Evolutionary conservation across 2,797 vertebrate genomes (phyloP).

Genomic region (Mormyrops attenuatus): DNA sequence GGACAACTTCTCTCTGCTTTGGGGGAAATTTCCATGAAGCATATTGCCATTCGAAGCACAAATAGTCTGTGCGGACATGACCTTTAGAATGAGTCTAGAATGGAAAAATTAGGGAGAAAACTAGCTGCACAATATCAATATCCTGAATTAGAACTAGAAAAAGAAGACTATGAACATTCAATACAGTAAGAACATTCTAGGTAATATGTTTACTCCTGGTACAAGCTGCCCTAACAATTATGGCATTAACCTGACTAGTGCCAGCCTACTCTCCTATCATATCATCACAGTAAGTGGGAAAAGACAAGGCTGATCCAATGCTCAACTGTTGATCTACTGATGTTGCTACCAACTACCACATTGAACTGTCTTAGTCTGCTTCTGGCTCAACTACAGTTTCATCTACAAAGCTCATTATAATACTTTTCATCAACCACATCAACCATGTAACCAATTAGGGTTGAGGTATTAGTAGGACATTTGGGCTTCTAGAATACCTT

Average conservation of each 20-base stretch:
- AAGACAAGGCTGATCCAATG: neutral
- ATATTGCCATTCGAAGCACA: neutral
- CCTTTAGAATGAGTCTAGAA: neutral
- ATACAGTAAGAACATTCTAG: neutral
- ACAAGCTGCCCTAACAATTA: neutral
- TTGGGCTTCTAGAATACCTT: neutral
- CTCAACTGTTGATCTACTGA: neutral
- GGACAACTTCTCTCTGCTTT: neutral
- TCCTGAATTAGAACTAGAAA: neutral
- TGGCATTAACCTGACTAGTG: neutral
- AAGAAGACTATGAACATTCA: neutral
- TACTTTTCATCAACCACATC: neutral
- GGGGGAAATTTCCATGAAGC: neutral
- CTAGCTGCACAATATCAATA: neutral
- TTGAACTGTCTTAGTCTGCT: neutral
- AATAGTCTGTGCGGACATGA: neutral
- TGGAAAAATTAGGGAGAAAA: neutral
- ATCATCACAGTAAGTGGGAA: neutral
- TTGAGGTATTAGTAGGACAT: neutral
- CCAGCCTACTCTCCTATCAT: neutral
- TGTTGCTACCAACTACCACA: neutral
- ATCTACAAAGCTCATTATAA: neutral
- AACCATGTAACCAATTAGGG: neutral
- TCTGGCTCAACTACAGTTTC: neutral
- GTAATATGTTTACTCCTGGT: neutral